Percentiles rank a stretch among this genome's conserved stretches.
These are phyloP conservation scores for Phoenicopterus ruber DNA, from an alignment of 2,113 vertebrate species.

Conservation along the genomic window DNA sequence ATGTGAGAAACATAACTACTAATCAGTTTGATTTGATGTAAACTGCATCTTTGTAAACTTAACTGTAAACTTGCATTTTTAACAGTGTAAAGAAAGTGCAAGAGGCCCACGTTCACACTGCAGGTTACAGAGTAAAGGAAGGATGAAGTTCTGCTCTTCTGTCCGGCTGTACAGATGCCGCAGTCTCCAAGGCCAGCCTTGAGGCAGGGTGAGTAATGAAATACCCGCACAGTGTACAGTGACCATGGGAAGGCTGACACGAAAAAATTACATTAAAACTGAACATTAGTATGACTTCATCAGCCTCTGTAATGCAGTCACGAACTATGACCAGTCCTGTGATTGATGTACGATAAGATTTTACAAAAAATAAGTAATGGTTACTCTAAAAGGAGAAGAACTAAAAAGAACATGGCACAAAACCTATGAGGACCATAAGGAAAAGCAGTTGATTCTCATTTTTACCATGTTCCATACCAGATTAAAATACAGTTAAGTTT, in stretches of 20 bases:
- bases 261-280: background rate
- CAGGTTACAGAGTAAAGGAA: background rate
- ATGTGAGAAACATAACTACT: background rate
- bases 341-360: too few relatives aligned
- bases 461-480: background rate
- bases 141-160: background rate
- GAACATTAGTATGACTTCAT: background rate
- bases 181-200: background rate
- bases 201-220: background rate
- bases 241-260: background rate
- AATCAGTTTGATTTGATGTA: too few relatives aligned
- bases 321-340: background rate
- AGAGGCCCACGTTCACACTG: background rate
- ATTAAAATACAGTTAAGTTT: background rate
- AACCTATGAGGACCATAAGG: background rate
- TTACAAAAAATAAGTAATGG: background rate
- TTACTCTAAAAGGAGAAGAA: background rate
- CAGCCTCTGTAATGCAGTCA: background rate
- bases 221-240: background rate
- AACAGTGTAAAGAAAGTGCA: background rate
- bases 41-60: background rate
- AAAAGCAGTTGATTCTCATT: background rate
- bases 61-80: background rate
- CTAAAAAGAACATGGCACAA: background rate
- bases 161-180: background rate